Evolutionary conservation across 23 tunicate genomes (phyloP).

Genomic region (Halocynthia roretzi): DNA sequence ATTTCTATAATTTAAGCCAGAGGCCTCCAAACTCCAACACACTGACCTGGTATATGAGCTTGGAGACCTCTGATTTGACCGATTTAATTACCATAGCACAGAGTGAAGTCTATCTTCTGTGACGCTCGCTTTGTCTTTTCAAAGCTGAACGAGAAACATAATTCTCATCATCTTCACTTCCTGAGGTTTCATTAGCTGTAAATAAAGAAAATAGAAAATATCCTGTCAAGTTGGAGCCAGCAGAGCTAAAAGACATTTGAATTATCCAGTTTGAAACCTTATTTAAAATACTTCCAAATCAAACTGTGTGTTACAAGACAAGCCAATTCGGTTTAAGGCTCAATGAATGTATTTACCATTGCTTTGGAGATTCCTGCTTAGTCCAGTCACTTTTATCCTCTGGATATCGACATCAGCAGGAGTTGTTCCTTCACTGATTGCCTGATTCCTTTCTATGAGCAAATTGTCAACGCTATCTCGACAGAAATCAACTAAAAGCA

Average conservation of each 20-base stretch:
- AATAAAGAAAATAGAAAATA: no score
- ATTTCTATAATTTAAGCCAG: no score
- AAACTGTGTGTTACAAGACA: no score
- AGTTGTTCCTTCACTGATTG: background rate
- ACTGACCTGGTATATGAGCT: no score
- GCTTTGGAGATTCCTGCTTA: background rate
- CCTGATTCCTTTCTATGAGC: background rate
- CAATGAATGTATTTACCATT: background rate
- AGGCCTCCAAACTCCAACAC: no score
- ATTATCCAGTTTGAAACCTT: no score
- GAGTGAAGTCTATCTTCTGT: background rate
- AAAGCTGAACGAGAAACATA: slow-evolving; percentile 5
- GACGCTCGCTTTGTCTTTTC: slow-evolving; percentile 11
- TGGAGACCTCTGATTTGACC: no score
- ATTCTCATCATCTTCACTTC: slow-evolving; percentile 5
- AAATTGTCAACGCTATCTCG: slow-evolving; percentile 21
- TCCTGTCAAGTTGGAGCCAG: no score
- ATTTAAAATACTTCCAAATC: no score
- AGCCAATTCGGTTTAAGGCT: background rate
- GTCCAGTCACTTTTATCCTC: background rate
- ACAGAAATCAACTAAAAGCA: slow-evolving; percentile 21
- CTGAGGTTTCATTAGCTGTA: no score
- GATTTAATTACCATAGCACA: no score
- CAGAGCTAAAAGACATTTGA: no score
- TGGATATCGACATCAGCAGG: background rate